Conservation (phyloP, 2,113 vertebrate species). For the Typhlomys cinereus region DNA sequence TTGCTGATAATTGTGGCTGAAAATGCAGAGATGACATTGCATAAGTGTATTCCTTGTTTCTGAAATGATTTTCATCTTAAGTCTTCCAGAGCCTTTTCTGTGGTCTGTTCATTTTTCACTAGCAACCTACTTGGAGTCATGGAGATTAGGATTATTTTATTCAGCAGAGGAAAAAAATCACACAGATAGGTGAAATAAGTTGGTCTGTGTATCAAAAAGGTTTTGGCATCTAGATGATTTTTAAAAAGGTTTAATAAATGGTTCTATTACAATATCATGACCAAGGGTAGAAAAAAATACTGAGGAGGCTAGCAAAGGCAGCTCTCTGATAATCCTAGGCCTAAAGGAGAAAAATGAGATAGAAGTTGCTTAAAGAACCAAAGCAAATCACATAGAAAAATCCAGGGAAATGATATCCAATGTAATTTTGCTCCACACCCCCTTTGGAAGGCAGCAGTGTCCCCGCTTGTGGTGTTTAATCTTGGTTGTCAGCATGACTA, state of each 20-base stretch:
- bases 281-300: too few relatives aligned
- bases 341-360: background rate
- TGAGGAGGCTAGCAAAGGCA: background rate
- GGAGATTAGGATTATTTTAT: background rate
- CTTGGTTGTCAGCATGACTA: too few relatives aligned
- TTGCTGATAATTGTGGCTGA: background rate
- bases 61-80: background rate
- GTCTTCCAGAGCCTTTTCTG: background rate
- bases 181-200: background rate
- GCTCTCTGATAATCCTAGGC: background rate
- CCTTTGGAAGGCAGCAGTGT: background rate
- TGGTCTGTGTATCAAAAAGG: background rate
- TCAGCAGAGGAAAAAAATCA: background rate
- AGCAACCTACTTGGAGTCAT: background rate
- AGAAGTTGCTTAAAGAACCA: background rate
- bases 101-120: background rate
- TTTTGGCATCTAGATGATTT: background rate
- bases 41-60: background rate
- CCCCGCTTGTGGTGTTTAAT: too few relatives aligned
- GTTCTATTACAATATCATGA: background rate
- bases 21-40: background rate
- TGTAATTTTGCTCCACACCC: background rate
- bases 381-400: background rate
- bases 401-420: background rate
- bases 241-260: background rate